These are phyloP conservation scores for Pinctada fucata DNA, from an alignment of 2,888 invertebrate species.

Conservation along the genomic window DNA sequence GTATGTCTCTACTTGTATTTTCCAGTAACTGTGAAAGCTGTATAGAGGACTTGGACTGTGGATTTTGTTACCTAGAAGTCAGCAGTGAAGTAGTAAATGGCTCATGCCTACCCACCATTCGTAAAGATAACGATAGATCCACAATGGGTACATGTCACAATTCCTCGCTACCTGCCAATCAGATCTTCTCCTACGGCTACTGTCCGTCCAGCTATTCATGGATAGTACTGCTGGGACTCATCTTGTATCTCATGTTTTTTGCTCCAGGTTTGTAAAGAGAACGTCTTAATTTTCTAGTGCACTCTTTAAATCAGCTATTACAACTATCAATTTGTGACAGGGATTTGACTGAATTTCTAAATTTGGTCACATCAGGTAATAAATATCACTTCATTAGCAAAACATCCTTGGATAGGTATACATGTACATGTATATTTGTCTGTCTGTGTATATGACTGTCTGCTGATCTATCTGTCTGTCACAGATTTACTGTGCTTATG, in stretches of 20 bases:
- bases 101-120: conserved; percentile 68
- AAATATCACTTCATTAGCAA: too few species aligned
- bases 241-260: conserved; percentile 78
- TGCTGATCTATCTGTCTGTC: too few species aligned
- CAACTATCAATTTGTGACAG: not conserved
- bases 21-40: conserved; percentile 77
- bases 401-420: too few species aligned
- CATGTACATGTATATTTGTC: too few species aligned
- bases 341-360: not conserved
- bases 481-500: too few species aligned
- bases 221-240: conserved; percentile 77
- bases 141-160: conserved; percentile 66
- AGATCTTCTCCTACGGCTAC: conserved; percentile 76
- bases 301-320: not conserved
- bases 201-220: conserved; percentile 77
- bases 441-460: too few species aligned
- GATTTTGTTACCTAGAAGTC: conserved; percentile 76
- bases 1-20: conserved; percentile 31
- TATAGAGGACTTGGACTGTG: conserved; percentile 77
- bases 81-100: conserved; percentile 66
- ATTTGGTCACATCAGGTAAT: too few species aligned
- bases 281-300: not conserved
- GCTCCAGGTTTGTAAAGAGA: conserved; percentile 72
- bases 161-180: conserved; percentile 41
- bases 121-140: conserved; percentile 52